Base-by-base conservation (phyloP, 2,113 vertebrate genomes). In the Kryptolebias marmoratus region DNA sequence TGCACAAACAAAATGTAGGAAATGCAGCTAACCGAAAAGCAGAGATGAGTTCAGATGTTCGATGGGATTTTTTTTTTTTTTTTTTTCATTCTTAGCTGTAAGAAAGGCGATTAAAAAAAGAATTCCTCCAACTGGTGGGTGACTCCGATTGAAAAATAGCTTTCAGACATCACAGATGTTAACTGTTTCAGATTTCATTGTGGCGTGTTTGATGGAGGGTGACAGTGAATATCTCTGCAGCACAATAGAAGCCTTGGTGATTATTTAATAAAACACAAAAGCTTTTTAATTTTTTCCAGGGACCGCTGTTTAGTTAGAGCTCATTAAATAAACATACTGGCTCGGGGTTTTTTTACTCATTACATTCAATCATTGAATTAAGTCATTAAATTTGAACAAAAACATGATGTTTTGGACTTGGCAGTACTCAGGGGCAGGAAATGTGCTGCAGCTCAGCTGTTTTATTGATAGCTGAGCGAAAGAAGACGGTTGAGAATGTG, bases 211-310 rank as follows among this genome's bases (percentile, higher is more conserved):
- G 80, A 74, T 68, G 39, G 22, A 50, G 55, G 68, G 45, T 67
- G 75, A 64, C 50, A 87, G 71, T 56, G 55, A 67, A 65, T 16
- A 45, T 77, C 53, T 65, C 65, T 30, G 57, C 64, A 67, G 73
- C 54, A 53, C 65, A 68, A 78, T 68, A 73, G 54, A 53, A 64
- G 61, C 85, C 74, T 66, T 44, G 31, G 80, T 79, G 78, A 80
- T 86, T 73, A 69, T 70, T 87, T 73, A 85, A 87, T 82, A 85
- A 85, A 89, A 81, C 75, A 86, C 68, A 44, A 63, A 42, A 86
- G 75, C 61, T 82, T 84, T 82, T 87, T 89, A 71, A 82, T 85
- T 84, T 71, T 79, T 87, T 62, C 60, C 49, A 84, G 87, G 85
- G 84, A 84, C 88, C 83, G 60, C 69, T 75, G 57, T 79, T 90